Evolutionary conservation across 2,888 invertebrate species (phyloP), one percentile per base, ranked within the genome.

Genomic region (Spicauda simplicius): DNA sequence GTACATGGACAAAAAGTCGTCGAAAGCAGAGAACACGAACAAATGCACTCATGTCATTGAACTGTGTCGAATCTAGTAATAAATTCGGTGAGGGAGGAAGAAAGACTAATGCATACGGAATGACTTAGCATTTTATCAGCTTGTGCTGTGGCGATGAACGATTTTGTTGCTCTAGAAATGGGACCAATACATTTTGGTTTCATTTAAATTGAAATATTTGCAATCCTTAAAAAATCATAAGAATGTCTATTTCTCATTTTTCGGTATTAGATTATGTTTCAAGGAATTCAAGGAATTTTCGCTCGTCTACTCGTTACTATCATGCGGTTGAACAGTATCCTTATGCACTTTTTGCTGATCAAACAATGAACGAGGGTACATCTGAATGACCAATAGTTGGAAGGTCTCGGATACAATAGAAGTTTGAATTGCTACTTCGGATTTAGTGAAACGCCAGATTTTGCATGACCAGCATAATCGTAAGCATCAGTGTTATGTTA

Each of bases 31-130:
- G 70, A 71, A 69, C 62, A 69, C 68, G 71, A 72, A 50, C 71
- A 69, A 75, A 74, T 73, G 70, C 69, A 69, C 70, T 71, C 63
- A 70, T 70, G 72, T 71, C 81, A 82, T 84, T 82, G 84, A 77
- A 75, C 79, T 80, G 85, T 85, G 82, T 82, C 88, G 84, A 86
- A 84, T 84, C 76, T 73, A 70, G 78, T 75, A 81, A 82, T 81
- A 80, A 83, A 82, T 80, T 78, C 75, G 75, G 71, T 75, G 80
- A 80, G 68, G 55, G 80, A 79, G 50, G 30, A 58, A 50, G 58
- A 59, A 57, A 69, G 68, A 71, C 69, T 88, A 84, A 91, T 90
- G 80, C 74, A 78, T 72, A 71, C 70, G 50, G 74, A 73, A 75
- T 91, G 90, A 91, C 78, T 81, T 73, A 72, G 86, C 88, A 73